These are phyloP conservation scores for Augiades crinisus DNA, from an alignment of 2,888 invertebrate species.

Conservation along the genomic window DNA sequence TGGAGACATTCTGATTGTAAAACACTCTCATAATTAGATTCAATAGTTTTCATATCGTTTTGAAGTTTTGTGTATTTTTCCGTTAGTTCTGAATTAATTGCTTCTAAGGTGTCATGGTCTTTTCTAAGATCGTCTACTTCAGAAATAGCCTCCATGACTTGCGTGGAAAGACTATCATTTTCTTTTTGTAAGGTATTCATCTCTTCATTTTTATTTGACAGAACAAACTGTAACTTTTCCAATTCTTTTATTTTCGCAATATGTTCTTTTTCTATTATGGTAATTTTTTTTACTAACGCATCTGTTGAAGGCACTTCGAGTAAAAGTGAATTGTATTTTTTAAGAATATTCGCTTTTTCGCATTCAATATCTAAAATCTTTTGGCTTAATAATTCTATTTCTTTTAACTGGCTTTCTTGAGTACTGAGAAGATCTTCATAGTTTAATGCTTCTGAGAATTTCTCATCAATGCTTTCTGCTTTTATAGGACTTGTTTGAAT, in stretches of 20 bases:
- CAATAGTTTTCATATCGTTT: slow-evolving; percentile 32
- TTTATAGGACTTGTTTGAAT: slow-evolving; percentile 46
- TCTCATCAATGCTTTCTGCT: slow-evolving; percentile 15
- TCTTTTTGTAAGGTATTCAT: slow-evolving; percentile 69
- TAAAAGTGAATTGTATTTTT: slow-evolving; percentile 51
- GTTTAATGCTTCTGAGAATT: slow-evolving; percentile 39
- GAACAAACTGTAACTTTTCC: slow-evolving; percentile 40
- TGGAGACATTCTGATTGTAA: slow-evolving; percentile 39
- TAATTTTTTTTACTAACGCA: slow-evolving; percentile 49
- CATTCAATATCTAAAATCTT: slow-evolving; percentile 41
- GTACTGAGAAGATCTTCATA: slow-evolving; percentile 31
- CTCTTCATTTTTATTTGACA: slow-evolving; percentile 45
- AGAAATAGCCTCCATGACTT: slow-evolving; percentile 80
- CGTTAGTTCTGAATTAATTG: slow-evolving; percentile 41
- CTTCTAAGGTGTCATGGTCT: slow-evolving; percentile 50
- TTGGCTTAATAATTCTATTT: slow-evolving; percentile 42
- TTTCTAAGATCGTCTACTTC: slow-evolving; percentile 74
- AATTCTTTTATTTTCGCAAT: slow-evolving; percentile 46
- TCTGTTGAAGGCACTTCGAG: slow-evolving; percentile 53
- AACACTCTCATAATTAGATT: slow-evolving; percentile 22
- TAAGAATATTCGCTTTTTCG: slow-evolving; percentile 48
- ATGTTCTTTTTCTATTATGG: slow-evolving; percentile 50
- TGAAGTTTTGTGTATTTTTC: slow-evolving; percentile 44
- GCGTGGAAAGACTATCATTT: slow-evolving; percentile 77
- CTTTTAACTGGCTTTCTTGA: slow-evolving; percentile 35